Percentiles rank a stretch among this genome's conserved stretches.
phyloP scores from a whole-genome alignment of 2,113 vertebrate species.

The Microcebus ravelobensis region DNA sequence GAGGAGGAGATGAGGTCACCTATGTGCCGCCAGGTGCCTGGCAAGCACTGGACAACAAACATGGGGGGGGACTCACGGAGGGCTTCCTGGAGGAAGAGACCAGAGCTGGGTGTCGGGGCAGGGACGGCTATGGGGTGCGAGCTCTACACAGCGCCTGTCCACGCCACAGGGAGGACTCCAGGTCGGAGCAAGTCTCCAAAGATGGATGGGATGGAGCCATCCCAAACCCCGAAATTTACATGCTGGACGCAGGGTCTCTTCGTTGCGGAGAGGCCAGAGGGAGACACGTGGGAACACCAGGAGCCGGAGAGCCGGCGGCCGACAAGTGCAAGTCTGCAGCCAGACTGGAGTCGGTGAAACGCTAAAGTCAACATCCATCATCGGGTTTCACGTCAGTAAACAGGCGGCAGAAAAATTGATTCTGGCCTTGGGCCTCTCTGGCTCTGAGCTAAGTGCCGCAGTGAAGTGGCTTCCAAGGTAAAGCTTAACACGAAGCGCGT shows the following conservation, averaged over 20 bases:
- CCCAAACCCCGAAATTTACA: background rate
- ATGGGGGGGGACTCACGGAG: no score
- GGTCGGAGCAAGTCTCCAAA: background rate
- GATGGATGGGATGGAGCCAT: no score
- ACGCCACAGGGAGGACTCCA: background rate
- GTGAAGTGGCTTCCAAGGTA: background rate
- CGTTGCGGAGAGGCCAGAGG: accelerated
- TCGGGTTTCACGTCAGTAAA: background rate
- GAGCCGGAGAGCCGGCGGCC: accelerated
- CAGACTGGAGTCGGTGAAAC: background rate
- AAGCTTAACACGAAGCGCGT: accelerated
- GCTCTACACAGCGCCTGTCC: background rate
- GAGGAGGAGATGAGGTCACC: accelerated
- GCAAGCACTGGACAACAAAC: accelerated
- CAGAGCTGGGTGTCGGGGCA: background rate
- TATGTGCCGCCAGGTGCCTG: accelerated
- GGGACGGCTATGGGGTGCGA: no score
- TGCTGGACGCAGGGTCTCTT: background rate
- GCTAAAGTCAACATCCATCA: background rate
- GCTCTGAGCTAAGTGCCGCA: background rate
- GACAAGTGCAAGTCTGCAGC: background rate
- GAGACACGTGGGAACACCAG: background rate
- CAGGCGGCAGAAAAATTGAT: background rate
- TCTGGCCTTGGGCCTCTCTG: accelerated
- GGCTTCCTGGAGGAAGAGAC: background rate